These are phyloP conservation scores for Bostrychus sinensis DNA, from an alignment of 2,113 vertebrate genomes.

Conservation along the genomic window DNA sequence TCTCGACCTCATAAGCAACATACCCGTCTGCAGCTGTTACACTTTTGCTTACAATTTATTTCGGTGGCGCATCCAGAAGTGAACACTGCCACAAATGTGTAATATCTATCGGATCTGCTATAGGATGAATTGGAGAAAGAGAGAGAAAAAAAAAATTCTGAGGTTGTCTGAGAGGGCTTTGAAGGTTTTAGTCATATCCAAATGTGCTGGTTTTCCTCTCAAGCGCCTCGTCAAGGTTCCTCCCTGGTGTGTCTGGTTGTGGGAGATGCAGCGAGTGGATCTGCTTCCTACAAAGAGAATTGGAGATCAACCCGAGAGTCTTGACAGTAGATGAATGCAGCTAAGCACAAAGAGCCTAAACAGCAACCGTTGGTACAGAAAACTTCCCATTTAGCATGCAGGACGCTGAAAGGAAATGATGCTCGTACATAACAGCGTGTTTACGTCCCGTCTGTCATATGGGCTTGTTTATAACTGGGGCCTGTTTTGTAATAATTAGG, in stretches of 20 bases:
- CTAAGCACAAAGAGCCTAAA: conserved; percentile 62
- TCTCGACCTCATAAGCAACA: conserved; percentile 55
- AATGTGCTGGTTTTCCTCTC: conserved; percentile 71
- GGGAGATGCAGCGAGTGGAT: conserved; percentile 58
- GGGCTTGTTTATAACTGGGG: conserved; percentile 15
- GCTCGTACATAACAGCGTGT: not conserved
- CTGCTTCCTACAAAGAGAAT: conserved; percentile 74
- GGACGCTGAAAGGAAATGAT: conserved; percentile 12
- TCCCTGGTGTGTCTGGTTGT: conserved; percentile 61
- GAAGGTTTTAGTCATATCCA: conserved; percentile 72
- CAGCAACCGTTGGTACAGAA: conserved; percentile 40
- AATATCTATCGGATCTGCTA: conserved; percentile 47
- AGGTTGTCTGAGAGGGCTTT: conserved; percentile 67
- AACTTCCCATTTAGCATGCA: conserved; percentile 39
- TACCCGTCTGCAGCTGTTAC: conserved; percentile 52
- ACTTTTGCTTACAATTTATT: conserved; percentile 61
- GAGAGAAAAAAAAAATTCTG: conserved; percentile 3
- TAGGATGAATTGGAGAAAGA: conserved; percentile 51
- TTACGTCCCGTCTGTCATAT: conserved; percentile 3
- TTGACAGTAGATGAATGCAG: conserved; percentile 68
- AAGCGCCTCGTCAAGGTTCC: conserved; percentile 65
- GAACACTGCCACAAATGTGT: conserved; percentile 52
- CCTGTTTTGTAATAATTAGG: conserved; percentile 5
- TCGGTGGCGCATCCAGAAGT: conserved; percentile 47
- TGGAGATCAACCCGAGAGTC: conserved; percentile 65